These are phyloP conservation scores for Festucalex cinctus DNA, from an alignment of 2,113 vertebrate genomes.

Conservation along the genomic window DNA sequence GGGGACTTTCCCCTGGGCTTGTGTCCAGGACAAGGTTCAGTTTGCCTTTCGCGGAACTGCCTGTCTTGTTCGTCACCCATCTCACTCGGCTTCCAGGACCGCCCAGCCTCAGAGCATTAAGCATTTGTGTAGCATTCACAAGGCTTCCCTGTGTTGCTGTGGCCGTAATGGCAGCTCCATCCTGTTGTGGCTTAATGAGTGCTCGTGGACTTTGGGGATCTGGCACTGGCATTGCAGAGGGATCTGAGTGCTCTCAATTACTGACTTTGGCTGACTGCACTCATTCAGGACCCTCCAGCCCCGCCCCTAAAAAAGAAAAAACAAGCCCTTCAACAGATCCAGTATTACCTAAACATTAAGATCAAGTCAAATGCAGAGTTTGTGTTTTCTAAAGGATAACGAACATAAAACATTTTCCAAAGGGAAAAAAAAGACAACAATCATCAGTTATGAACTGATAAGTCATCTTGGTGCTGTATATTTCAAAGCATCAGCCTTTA, in stretches of 20 bases:
- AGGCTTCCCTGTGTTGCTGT: conserved; percentile 74
- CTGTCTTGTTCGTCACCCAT: conserved; percentile 62
- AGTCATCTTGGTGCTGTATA: not conserved
- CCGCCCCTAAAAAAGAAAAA: conserved; percentile 2
- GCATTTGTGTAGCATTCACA: conserved; percentile 78
- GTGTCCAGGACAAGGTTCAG: conserved; percentile 68
- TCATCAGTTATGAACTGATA: not conserved
- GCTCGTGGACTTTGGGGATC: conserved; percentile 49
- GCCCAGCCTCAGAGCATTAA: conserved; percentile 60
- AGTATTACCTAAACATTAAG: not conserved
- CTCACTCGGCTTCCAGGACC: conserved; percentile 56
- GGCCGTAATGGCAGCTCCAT: conserved; percentile 67
- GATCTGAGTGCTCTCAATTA: conserved; percentile 65
- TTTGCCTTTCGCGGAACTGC: conserved; percentile 72
- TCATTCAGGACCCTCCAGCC: conserved; percentile 37
- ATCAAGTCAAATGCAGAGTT: too few relatives aligned
- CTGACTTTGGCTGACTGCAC: conserved; percentile 60
- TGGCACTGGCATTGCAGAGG: conserved; percentile 49
- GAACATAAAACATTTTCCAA: too few relatives aligned
- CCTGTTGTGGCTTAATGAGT: conserved; percentile 68
- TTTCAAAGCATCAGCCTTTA: conserved; percentile 37
- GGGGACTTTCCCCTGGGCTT: conserved; percentile 53
- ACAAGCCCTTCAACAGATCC: not conserved
- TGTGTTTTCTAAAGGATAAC: too few relatives aligned
- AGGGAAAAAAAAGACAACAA: not conserved